Conservation (phyloP, 2,888 invertebrate species). For the Girardia tigrina region DNA sequence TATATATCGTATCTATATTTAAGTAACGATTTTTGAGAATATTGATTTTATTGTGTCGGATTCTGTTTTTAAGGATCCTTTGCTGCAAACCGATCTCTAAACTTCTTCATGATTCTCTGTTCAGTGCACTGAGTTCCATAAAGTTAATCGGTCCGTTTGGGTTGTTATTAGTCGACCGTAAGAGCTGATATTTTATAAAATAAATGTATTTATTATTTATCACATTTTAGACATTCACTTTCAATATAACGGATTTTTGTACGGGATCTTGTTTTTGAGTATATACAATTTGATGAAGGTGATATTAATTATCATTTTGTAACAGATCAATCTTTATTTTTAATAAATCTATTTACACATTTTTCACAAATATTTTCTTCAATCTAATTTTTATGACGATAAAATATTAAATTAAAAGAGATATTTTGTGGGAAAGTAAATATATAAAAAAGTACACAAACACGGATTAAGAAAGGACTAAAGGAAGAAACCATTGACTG, state of each 20-base stretch:
- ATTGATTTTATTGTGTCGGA: neutral
- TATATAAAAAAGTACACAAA: constrained; percentile 38
- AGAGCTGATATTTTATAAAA: neutral
- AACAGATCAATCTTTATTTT: neutral
- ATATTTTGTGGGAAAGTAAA: neutral
- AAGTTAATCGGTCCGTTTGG: neutral
- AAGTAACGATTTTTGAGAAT: constrained; percentile 41
- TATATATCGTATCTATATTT: constrained; percentile 50
- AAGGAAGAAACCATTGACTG: too few species aligned
- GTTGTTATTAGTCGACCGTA: neutral
- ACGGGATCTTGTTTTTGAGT: constrained; percentile 56
- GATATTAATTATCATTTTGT: too few species aligned
- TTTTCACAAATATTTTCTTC: too few species aligned
- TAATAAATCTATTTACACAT: neutral
- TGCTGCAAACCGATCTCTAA: neutral
- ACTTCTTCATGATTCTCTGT: neutral
- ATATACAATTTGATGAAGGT: constrained; percentile 39
- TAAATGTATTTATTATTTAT: neutral
- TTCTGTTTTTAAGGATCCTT: neutral
- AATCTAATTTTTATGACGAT: too few species aligned
- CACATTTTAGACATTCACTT: constrained; percentile 72
- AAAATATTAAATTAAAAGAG: too few species aligned
- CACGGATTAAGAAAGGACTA: too few species aligned
- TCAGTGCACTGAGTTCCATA: neutral
- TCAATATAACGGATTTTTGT: constrained; percentile 91